Base-by-base conservation (phyloP, 2,113 vertebrate species). In the Atractosteus spatula region DNA sequence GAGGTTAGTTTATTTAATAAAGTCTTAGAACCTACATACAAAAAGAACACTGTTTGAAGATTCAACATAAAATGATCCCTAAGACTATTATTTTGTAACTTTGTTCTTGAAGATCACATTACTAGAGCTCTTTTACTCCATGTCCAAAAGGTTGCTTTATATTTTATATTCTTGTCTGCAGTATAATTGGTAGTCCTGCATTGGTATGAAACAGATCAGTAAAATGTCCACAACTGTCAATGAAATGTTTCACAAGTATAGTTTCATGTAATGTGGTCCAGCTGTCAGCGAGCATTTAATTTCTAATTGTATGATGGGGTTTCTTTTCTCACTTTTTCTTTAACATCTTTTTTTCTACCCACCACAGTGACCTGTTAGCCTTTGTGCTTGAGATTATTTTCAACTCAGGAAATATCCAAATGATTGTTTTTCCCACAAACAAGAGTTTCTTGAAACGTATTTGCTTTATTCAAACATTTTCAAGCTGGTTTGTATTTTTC, bases 131-230 rank as follows among this genome's bases (percentile, higher is more conserved):
- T 17, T 65, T 41, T 65, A 8, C n/a, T 29, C 62, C 8, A 29
- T 65, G 62, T 16, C n/a, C 3, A 65, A 65, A 29, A 65, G 11
- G 62, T n/a, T 61, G 75, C n/a, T 54, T 43, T 66, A 44, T 71
- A 71, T 71, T 75, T 80, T 74, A 54, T 66, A 68, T 3, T 77
- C 72, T 45, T 73, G 68, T 79, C 77, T 77, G 77, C 43, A 66
- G 75, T 65, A 85, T 86, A 88, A 88, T 82, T 85, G 84, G 79
- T 77, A 43, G 82, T 86, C 87, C 84, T 90, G 85, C 83, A 77
- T 75, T 1, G 79, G 69, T 71, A 81, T 84, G 81, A 83, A 81
- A 88, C 78, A 86, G 84, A 82, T 87, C 85, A 83, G 69, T 14
- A 57, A 44, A 42, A 70, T 59, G 29, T 70, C 55, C 81, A 75